phyloP scores from a whole-genome alignment of 2,113 vertebrate genomes.

The Leiothrix lutea region DNA sequence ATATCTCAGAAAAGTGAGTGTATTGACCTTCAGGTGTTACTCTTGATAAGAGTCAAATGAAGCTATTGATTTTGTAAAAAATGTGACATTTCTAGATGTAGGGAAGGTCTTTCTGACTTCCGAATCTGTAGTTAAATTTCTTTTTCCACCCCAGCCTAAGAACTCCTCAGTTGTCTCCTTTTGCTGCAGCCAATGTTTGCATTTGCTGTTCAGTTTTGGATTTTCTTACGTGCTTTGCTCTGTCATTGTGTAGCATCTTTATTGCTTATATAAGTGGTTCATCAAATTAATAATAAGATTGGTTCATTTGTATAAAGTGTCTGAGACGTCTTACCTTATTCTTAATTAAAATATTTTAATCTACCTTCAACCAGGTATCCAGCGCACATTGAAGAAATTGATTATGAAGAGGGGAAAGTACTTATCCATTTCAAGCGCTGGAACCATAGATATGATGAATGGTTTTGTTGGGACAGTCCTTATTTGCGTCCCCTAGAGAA shows the following conservation, averaged over 20 bases:
- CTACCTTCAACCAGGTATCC: slow-evolving; percentile 82
- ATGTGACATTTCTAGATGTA: not conserved
- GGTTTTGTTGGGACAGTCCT: slow-evolving; percentile 95
- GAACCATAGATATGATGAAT: slow-evolving; percentile 95
- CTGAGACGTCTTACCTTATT: not conserved
- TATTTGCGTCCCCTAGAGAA: slow-evolving; percentile 91
- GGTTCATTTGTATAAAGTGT: not conserved
- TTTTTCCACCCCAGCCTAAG: not conserved
- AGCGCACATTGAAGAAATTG: slow-evolving; percentile 94
- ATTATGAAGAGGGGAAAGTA: slow-evolving; percentile 91
- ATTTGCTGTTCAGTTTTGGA: not conserved
- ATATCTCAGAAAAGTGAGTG: not conserved
- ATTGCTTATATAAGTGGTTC: not conserved
- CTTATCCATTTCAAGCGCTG: slow-evolving; percentile 94
- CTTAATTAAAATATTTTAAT: not conserved
- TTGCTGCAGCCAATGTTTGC: not conserved
- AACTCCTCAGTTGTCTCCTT: not conserved
- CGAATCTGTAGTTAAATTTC: not conserved
- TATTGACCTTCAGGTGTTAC: not conserved
- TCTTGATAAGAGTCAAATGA: not conserved
- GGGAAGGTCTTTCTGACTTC: not conserved
- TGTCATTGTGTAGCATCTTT: not conserved
- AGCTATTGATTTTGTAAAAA: not conserved
- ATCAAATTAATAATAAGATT: not conserved
- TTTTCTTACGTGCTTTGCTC: not conserved